phyloP scores from a whole-genome alignment of 2,797 vertebrate species.

The Gallinago nigripennis region DNA sequence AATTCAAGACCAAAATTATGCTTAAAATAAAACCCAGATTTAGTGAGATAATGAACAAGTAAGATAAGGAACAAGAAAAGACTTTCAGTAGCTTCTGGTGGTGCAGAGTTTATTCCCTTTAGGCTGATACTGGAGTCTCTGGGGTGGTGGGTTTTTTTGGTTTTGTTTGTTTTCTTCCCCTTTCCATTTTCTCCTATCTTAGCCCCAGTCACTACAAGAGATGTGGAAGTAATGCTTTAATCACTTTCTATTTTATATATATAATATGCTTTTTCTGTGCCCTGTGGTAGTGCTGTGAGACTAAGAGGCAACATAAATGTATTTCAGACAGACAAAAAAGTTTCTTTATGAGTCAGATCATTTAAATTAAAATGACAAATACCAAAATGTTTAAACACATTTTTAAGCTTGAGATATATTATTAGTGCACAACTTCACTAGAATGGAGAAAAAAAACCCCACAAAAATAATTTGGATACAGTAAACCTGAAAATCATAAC shows the following conservation, averaged over 20 bases:
- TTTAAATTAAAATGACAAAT: not conserved
- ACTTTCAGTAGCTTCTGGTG: not conserved
- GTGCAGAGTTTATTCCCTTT: not conserved
- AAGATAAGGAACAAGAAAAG: fast-evolving
- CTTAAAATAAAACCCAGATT: not conserved
- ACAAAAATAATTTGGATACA: not conserved
- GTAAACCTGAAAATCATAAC: not conserved
- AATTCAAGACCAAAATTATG: not conserved
- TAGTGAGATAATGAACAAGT: not conserved
- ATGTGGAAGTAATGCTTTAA: not conserved
- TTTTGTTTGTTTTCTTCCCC: not conserved
- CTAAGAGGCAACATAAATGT: not conserved
- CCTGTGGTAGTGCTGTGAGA: not conserved
- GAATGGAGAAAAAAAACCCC: not conserved
- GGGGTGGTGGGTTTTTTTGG: too few relatives aligned
- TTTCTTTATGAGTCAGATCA: not conserved
- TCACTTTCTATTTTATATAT: fast-evolving
- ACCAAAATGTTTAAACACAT: not conserved
- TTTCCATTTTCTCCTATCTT: not conserved
- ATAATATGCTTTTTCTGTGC: not conserved
- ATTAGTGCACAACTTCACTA: not conserved
- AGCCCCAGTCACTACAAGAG: not conserved
- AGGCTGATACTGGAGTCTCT: not conserved
- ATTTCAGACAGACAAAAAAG: not conserved
- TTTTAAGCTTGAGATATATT: not conserved